Evolutionary conservation across 2,888 invertebrate species (phyloP).

Genomic region (Phlogophora meticulosa): DNA sequence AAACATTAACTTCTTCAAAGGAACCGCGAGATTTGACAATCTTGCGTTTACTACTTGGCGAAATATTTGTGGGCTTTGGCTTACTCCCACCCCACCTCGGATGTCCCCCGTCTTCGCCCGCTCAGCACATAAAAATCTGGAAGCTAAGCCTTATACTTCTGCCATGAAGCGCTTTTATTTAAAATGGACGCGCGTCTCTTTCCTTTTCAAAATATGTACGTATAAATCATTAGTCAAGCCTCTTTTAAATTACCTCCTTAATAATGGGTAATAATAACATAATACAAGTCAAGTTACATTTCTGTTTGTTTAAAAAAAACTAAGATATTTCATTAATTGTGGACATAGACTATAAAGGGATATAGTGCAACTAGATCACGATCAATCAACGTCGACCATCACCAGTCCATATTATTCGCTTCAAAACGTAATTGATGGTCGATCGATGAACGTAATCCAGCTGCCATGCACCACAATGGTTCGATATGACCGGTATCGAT

Average conservation of each 20-base stretch:
- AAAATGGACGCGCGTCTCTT: constrained; percentile 8
- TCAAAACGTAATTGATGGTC: constrained; percentile 1
- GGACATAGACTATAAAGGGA: neutral
- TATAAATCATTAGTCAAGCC: constrained; percentile 52
- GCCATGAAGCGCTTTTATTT: constrained; percentile 19
- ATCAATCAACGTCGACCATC: neutral
- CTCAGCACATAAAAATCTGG: neutral
- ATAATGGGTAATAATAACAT: constrained; percentile 13
- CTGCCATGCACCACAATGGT: neutral
- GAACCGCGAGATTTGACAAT: constrained; percentile 33
- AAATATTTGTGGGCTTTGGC: constrained; percentile 11
- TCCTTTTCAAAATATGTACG: constrained; percentile 34
- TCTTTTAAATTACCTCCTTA: constrained; percentile 33
- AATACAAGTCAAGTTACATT: constrained; percentile 22
- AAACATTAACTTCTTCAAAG: constrained; percentile 50
- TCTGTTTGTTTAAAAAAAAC: neutral
- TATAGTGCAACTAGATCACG: neutral
- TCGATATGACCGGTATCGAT: neutral
- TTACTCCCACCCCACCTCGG: neutral
- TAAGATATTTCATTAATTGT: constrained; percentile 1
- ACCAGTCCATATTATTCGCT: neutral
- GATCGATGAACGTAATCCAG: neutral
- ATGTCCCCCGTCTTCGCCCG: too few species aligned
- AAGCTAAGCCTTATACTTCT: constrained; percentile 8
- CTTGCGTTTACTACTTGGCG: constrained; percentile 20